Evolutionary conservation across 2,888 invertebrate genomes (phyloP).

Genomic region (Antheraea yamamai): DNA sequence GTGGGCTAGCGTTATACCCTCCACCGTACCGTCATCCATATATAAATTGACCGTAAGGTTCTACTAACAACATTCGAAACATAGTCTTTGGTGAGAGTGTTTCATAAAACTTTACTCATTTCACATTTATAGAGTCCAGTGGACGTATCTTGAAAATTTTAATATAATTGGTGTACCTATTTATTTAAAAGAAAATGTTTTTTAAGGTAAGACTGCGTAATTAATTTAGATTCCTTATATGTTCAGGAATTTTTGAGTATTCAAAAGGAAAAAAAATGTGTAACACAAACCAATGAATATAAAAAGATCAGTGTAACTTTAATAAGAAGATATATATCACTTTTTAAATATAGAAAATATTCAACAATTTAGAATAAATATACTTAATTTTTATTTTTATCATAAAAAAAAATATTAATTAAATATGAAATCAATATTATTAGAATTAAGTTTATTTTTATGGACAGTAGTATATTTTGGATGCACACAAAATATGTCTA

Average conservation of each 20-base stretch:
- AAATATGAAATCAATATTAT: too few species aligned
- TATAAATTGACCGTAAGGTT: constrained; percentile 59
- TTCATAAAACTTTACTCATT: constrained; percentile 34
- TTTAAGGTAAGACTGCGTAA: constrained; percentile 54
- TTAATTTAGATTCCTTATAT: background rate
- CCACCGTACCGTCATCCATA: constrained; percentile 41
- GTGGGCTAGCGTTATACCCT: constrained; percentile 23
- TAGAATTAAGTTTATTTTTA: too few species aligned
- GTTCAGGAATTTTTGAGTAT: background rate
- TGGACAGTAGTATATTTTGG: background rate
- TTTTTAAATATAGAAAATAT: background rate
- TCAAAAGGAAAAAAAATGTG: background rate
- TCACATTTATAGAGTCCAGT: constrained; percentile 5
- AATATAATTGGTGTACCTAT: constrained; percentile 38
- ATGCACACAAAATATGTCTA: background rate
- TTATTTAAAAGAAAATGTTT: constrained; percentile 50
- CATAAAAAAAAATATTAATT: background rate
- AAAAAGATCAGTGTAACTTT: background rate
- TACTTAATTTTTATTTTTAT: background rate
- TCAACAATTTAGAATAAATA: too few species aligned
- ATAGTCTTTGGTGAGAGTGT: constrained; percentile 47
- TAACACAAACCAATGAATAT: background rate
- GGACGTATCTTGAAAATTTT: constrained; percentile 22
- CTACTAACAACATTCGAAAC: constrained; percentile 60
- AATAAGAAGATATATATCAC: background rate